A percentile compares a stretch with the other conserved stretches of the same genome.
phyloP scores from a whole-genome alignment of 2,888 invertebrate species.

The Timema cristinae region DNA sequence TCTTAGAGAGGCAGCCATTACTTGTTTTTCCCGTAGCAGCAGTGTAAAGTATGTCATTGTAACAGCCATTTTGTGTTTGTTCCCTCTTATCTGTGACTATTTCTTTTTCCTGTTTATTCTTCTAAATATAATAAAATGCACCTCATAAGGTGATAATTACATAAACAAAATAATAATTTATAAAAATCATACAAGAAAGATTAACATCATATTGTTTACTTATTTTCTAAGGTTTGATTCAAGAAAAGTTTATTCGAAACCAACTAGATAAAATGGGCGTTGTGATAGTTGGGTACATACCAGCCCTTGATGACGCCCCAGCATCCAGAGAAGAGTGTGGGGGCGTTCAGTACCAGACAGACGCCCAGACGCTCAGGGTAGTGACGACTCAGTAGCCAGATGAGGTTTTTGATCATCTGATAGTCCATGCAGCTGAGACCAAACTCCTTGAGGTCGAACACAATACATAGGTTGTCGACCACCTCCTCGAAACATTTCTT shows the following conservation, averaged over 20 bases:
- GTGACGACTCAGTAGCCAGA: slow-evolving; percentile 71
- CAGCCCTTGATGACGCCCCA: slow-evolving; percentile 74
- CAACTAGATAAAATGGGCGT: neutral
- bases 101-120: too few relatives aligned
- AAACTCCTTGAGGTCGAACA: slow-evolving; percentile 72
- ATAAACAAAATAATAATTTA: too few relatives aligned
- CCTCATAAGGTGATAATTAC: too few relatives aligned
- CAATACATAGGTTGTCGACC: slow-evolving; percentile 72
- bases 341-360: slow-evolving; percentile 70
- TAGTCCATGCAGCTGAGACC: slow-evolving; percentile 76
- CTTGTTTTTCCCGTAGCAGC: too few relatives aligned
- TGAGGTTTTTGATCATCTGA: slow-evolving; percentile 71
- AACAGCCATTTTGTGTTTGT: too few relatives aligned
- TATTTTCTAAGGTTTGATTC: too few relatives aligned
- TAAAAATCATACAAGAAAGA: too few relatives aligned
- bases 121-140: too few relatives aligned
- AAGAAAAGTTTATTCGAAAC: neutral
- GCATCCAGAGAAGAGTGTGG: slow-evolving; percentile 69
- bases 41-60: too few relatives aligned
- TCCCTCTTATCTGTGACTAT: too few relatives aligned
- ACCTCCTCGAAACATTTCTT: slow-evolving; percentile 75
- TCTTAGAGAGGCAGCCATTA: too few relatives aligned
- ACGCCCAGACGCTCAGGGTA: slow-evolving; percentile 75
- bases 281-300: slow-evolving; percentile 44
- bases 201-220: too few relatives aligned